Evolutionary conservation across 1,140 invertebrate genomes (phyloP), one percentile per base, ranked within the genome.

Genomic region (Streblospio benedicti): DNA sequence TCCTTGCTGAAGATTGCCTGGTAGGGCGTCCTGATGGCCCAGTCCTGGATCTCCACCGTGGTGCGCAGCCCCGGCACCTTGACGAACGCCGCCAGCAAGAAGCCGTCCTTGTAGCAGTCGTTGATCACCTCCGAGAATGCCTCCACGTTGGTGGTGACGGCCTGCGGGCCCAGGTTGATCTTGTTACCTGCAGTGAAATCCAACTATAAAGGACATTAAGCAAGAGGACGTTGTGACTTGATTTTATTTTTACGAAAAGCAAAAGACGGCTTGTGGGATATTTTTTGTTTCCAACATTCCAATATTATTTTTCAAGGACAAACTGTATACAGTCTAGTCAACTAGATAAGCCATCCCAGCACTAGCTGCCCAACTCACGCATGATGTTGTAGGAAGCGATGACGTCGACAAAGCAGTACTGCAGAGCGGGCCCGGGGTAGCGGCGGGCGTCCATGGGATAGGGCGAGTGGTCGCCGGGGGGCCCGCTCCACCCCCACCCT

Each of bases 331-430:
- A n/a, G n/a, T n/a, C n/a, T n/a, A n/a, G n/a, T n/a, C n/a, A n/a
- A n/a, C n/a, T n/a, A n/a, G n/a, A n/a, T n/a, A n/a, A n/a, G n/a
- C n/a, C n/a, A n/a, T n/a, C n/a, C n/a, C n/a, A n/a, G n/a, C n/a
- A n/a, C n/a, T n/a, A n/a, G n/a, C n/a, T n/a, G n/a, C n/a, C n/a
- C 2, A 25, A 50, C 57, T 52, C 33, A 59, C 57, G 25, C 47
- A 59, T 51, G 25, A 59, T 54, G 4, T 50, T n/a, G 20, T 59
- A 50, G 4, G 47, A 59, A 18, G 41, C 57, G 27, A 52, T 59
- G 25, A 59, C n/a, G 33, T 59, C 57, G 30, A 59, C 45, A 31
- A 59, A 59, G 57, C 57, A 59, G 57, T 52, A 59, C 23, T 32
- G 28, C 4, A 50, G 30, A n/a, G 50, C 57, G 20, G 57, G 35